Conservation (phyloP, 2,888 invertebrate genomes). For the Nowickia ferox region DNA sequence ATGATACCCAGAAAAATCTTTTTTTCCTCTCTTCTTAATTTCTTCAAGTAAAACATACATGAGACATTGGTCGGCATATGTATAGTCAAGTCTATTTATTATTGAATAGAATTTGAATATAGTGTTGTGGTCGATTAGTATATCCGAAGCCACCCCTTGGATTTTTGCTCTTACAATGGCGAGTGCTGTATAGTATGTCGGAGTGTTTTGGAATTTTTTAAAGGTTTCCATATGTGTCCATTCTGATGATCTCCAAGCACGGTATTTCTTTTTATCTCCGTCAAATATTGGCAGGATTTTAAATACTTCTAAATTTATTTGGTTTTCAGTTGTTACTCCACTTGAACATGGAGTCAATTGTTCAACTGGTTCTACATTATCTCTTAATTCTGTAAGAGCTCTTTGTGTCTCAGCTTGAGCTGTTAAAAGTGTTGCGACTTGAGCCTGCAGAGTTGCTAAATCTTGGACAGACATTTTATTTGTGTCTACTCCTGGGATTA, state of each 20-base stretch:
- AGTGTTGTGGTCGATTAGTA: conserved; percentile 27
- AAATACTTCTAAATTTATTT: conserved; percentile 46
- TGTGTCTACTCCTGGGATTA: too few relatives aligned
- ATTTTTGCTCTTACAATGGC: conserved; percentile 12
- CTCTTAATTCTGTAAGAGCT: not conserved
- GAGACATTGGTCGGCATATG: conserved; percentile 40
- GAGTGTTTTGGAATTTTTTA: conserved; percentile 18
- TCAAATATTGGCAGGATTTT: conserved; percentile 30
- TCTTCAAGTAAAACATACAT: conserved; percentile 34
- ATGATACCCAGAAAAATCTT: conserved; percentile 7
- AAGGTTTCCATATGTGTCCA: conserved; percentile 20
- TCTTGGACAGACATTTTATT: too few relatives aligned
- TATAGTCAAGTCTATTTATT: conserved; percentile 49
- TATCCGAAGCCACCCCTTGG: conserved; percentile 28
- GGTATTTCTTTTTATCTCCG: conserved; percentile 28
- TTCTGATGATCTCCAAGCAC: conserved; percentile 42
- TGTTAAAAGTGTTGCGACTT: too few relatives aligned
- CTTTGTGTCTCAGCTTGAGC: too few relatives aligned
- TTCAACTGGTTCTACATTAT: conserved; percentile 21
- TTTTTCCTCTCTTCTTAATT: conserved; percentile 37
- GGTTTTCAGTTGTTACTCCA: conserved; percentile 32
- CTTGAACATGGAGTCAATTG: conserved; percentile 17
- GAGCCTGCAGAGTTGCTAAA: too few relatives aligned
- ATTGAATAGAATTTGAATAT: conserved; percentile 47
- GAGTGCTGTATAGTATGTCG: conserved; percentile 44